Evolutionary conservation across 2,888 invertebrate species (phyloP).

Genomic region (Nephrotoma guestfalica): DNA sequence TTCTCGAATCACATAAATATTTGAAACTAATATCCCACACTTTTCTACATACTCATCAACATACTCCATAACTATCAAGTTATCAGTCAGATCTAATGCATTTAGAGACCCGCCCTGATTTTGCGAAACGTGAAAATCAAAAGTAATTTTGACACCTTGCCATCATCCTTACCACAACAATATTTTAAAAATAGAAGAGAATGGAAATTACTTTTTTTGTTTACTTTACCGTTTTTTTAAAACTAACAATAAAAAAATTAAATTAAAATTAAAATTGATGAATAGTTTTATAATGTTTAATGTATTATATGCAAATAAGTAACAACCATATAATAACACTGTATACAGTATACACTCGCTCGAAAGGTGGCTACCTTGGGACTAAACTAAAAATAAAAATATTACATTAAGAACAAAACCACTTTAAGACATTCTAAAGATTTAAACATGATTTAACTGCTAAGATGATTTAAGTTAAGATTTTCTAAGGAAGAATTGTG

Average conservation of each 20-base stretch:
- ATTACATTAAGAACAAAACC: not conserved
- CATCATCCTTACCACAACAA: not conserved
- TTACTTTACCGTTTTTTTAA: not conserved
- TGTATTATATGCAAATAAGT: not conserved
- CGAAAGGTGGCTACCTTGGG: not conserved
- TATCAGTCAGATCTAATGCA: not conserved
- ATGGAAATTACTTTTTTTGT: not conserved
- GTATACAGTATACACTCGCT: not conserved
- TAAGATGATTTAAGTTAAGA: not conserved
- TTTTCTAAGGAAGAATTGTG: not conserved
- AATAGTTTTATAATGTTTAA: not conserved
- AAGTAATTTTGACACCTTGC: not conserved
- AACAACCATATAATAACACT: not conserved
- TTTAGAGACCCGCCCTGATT: not conserved
- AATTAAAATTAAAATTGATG: not conserved
- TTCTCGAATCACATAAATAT: too few relatives aligned
- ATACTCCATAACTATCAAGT: not conserved
- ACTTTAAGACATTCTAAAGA: not conserved
- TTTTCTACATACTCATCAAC: not conserved
- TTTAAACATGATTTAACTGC: not conserved
- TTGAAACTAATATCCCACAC: too few relatives aligned
- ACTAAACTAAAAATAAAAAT: not conserved
- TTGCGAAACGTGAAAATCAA: not conserved
- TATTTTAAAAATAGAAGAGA: not conserved
- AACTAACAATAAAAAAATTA: not conserved